These are phyloP conservation scores for Microdon myrmicae DNA, from an alignment of 2,888 invertebrate species.

Conservation along the genomic window DNA sequence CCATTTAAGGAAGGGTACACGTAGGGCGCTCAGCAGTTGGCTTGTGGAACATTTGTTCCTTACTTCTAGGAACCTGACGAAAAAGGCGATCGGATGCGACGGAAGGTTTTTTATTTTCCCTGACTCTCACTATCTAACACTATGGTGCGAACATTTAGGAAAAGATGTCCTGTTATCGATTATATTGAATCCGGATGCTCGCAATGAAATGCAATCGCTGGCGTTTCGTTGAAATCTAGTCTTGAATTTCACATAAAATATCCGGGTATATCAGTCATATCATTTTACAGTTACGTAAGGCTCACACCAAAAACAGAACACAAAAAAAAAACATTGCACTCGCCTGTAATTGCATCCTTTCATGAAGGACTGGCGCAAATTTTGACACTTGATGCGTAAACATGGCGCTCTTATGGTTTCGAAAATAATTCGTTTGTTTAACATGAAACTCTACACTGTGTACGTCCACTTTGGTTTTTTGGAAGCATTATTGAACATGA, in stretches of 20 bases:
- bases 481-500: no score
- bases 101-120: no score
- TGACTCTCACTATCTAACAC: no score
- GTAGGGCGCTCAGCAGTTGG: constrained; percentile 21
- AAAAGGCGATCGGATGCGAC: no score
- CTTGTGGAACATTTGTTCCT: constrained; percentile 1
- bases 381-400: constrained; percentile 51
- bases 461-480: no score
- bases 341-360: constrained; percentile 22
- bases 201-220: constrained; percentile 1
- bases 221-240: constrained; percentile 1
- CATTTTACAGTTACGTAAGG: constrained; percentile 35
- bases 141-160: no score
- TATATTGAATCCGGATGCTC: no score
- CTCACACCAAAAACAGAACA: neutral
- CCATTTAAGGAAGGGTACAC: constrained; percentile 38
- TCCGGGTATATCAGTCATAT: constrained; percentile 38
- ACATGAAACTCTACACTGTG: no score
- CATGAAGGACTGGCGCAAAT: constrained; percentile 30
- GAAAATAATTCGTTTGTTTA: constrained; percentile 8
- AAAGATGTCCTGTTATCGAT: no score
- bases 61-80: constrained; percentile 41
- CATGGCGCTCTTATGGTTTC: constrained; percentile 35
- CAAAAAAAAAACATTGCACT: constrained; percentile 13
- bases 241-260: constrained; percentile 37